Base-by-base conservation (phyloP, 1,140 invertebrate genomes). In the Platyscapa corneri region DNA sequence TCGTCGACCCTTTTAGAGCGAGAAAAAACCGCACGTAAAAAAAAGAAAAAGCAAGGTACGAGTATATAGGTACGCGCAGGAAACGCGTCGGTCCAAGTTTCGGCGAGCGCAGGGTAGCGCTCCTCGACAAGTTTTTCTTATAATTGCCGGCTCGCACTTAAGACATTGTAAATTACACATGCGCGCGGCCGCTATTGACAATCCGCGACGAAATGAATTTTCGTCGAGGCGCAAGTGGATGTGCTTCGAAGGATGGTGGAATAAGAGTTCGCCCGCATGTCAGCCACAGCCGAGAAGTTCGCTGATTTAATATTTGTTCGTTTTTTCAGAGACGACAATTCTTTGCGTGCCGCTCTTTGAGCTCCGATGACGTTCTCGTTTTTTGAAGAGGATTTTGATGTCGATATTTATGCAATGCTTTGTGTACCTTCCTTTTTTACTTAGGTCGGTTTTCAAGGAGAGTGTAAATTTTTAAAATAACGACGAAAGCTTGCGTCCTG, bases 261-360 rank as follows among this genome's bases (percentile, higher is more conserved):
- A 42, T 74, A 27, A 72, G 39, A 74, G 70, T 20, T 42, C 5
- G 20, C 37, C 37, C 37, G 70, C 37, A n/a, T 70, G 37, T 74
- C 70, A 74, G 39, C 70, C 37, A 42, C 70, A 74, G 70, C 8
- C 70, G 30, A 6, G 23, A 42, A 39, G 20, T n/a, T 74, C 49
- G 49, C 77, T 79, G 79, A 70, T 81, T 81, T 81, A 81, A 81
- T 81, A 70, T 81, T 81, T 81, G 79, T 49, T 80, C 60, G 60
- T 30, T 46, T 80, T 30, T 49, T 64, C n/a, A 46, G 32, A 5
- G 16, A 34, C 34, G 32, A 80, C 49, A 23, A 42, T 16, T 42
- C 37, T 80, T 42, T 42, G 56, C 53, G 56, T 20, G 23, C 20
- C 37, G 32, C 16, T 23, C 60, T 65, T 42, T 65, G 77, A 65